These are phyloP conservation scores for Gymnosoma rotundatum DNA, from an alignment of 2,888 invertebrate species.

Conservation along the genomic window DNA sequence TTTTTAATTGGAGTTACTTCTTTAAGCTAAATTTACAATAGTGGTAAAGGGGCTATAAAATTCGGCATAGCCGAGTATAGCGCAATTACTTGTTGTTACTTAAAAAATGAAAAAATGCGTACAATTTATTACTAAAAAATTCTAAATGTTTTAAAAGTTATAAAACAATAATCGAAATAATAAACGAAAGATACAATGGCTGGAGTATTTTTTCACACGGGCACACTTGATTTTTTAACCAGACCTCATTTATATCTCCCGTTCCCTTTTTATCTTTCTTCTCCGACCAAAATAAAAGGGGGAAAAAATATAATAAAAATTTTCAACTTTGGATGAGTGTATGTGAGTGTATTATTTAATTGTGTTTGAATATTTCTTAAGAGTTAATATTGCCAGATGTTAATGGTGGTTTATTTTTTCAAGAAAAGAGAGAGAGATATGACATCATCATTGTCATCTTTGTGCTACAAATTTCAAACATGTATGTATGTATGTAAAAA, in stretches of 20 bases:
- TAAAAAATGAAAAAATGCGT: too few relatives aligned
- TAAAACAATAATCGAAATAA: constrained; percentile 11
- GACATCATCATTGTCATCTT: constrained; percentile 54
- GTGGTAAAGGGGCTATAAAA: too few relatives aligned
- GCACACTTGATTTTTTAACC: constrained; percentile 32
- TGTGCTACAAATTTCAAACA: constrained; percentile 9
- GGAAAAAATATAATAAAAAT: constrained; percentile 2
- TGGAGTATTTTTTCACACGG: constrained; percentile 38
- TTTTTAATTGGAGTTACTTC: too few relatives aligned
- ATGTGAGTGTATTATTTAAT: constrained; percentile 19
- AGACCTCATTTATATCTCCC: not conserved
- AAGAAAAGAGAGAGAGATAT: constrained; percentile 33
- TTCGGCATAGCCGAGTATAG: too few relatives aligned
- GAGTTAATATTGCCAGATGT: constrained; percentile 81
- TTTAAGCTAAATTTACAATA: too few relatives aligned
- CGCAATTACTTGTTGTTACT: too few relatives aligned
- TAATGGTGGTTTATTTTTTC: constrained; percentile 74
- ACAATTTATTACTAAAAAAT: not conserved
- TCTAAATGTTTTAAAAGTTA: not conserved
- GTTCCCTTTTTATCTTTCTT: not conserved
- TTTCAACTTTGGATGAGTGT: constrained; percentile 4
- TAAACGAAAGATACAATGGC: not conserved
- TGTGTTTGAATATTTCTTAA: constrained; percentile 69
- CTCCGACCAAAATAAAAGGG: not conserved
- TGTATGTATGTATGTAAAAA: too few relatives aligned